Evolutionary conservation across 2,888 invertebrate species (phyloP), one percentile per base, ranked within the genome.

Genomic region (Cataglyphis livida): DNA sequence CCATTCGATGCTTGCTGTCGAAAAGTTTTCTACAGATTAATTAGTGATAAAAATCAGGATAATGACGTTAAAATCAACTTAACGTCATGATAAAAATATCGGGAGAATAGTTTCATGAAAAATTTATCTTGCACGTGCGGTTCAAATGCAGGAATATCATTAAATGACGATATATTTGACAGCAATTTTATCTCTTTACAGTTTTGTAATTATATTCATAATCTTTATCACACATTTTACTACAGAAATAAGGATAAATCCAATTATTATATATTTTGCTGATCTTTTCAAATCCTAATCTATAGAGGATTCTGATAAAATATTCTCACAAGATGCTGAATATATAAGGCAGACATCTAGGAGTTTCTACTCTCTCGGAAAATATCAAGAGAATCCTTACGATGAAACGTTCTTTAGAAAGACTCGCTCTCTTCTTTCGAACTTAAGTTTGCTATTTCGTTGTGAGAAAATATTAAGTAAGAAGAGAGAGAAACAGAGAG

Each of bases 401-500:
- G 41, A 68, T 44, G 73, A 25, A 18, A n/a, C 28, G 6, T 54
- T 78, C 12, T 57, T 10, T 12, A 57, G 12, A 35, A 73, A 79
- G 59, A 59, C 18, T 66, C 38, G 28, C 25, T 44, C 21, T 78
- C 21, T 28, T 28, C 28, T 28, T 32, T 35, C 1, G 9, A 32
- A 59, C 25, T 71, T 61, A 79, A 73, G 9, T 44, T 59, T 32
- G 73, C 12, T 57, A n/a, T 88, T 76, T 81, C 15, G 75, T 70
- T 62, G 64, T 61, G 62, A 74, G 32, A 25, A 68, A 82, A 82
- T 78, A 78, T 64, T 84, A 78, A 79, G 54, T 74, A 81, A 70
- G 62, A 48, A 71, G 38, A 81, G 38, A 81, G 38, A 81, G 65
- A 73, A 81, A 81, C 61, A 65, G 38, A 28, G 44, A 71, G 65